phyloP scores from a whole-genome alignment of 2,888 invertebrate species.

The Ditylenchus weischeri region DNA sequence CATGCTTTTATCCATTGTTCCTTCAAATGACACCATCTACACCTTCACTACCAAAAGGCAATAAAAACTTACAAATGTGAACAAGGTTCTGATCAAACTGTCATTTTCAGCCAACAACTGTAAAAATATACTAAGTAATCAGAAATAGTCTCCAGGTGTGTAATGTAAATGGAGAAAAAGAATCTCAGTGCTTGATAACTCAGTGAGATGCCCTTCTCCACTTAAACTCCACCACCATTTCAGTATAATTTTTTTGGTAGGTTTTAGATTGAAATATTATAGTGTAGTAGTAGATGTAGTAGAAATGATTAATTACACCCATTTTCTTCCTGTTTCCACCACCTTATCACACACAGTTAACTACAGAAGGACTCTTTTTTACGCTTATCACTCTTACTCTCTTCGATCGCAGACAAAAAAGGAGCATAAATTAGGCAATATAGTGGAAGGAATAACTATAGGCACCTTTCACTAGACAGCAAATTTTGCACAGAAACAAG shows the following conservation, averaged over 20 bases:
- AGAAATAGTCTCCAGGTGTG: neutral
- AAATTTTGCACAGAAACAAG: neutral
- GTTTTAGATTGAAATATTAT: too few relatives aligned
- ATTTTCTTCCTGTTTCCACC: too few relatives aligned
- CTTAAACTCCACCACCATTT: slow-evolving; percentile 17
- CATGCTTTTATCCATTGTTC: slow-evolving; percentile 34
- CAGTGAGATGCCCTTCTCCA: slow-evolving; percentile 45
- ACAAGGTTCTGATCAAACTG: slow-evolving; percentile 29
- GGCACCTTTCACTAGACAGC: neutral
- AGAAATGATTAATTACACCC: too few relatives aligned
- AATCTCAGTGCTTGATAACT: slow-evolving; percentile 29
- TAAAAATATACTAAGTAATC: slow-evolving; percentile 12
- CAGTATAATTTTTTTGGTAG: too few relatives aligned
- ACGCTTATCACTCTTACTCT: too few relatives aligned
- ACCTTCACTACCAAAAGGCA: too few relatives aligned
- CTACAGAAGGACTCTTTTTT: too few relatives aligned
- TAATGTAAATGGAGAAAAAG: slow-evolving; percentile 36
- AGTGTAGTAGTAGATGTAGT: too few relatives aligned
- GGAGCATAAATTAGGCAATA: too few relatives aligned
- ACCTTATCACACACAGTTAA: too few relatives aligned
- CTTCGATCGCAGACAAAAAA: too few relatives aligned
- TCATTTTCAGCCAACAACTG: slow-evolving; percentile 33
- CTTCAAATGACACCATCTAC: too few relatives aligned
- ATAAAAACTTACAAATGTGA: slow-evolving; percentile 24
- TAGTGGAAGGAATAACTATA: neutral